Evolutionary conservation across 2,888 invertebrate genomes (phyloP), one percentile per base, ranked within the genome.

Genomic region (Calameuta idolon): DNA sequence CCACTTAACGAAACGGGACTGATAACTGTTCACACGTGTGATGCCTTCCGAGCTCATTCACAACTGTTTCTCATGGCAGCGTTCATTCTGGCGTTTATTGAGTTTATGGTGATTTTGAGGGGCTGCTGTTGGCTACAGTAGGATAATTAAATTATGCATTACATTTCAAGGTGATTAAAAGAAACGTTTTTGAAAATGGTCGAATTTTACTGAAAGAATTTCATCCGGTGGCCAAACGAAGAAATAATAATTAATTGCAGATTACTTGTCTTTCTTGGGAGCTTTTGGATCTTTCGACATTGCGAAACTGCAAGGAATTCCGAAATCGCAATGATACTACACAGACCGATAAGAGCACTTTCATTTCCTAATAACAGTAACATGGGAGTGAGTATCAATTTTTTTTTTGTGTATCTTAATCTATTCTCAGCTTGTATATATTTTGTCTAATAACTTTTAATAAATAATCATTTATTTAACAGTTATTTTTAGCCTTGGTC

Each of bases 401-500:
- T 37, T 12, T 69, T 69, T 71, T 34, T 1, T 37, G 1, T 5
- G 31, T 40, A n/a, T 9, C 30, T 30, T 69, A 15, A 34, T 69
- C 12, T 15, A 15, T 37, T 69, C 3, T 31, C 31, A 68, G 69
- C 33, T 33, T 5, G 4, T 11, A 69, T 74, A 71, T 69, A 40
- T 76, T 79, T 34, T 34, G 15, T 4, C 2, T 33, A 34, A 15
- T 12, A 33, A 40, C 15, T 78, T 73, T 75, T n/a, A n/a, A n/a
- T n/a, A n/a, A n/a, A n/a, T n/a, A n/a, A 31, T 11, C 35, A 73
- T 77, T 76, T 81, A 82, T 55, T 91, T 92, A n/a, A 90, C 2
- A 96, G 96, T 92, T 95, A 31, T 94, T 96, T 86, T 87, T 95
- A 15, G 95, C 96, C 0, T 92, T 96, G 80, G 95, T 95, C 0